phyloP scores from a whole-genome alignment of 2,888 invertebrate species.

The Chymomyza caudatula region DNA sequence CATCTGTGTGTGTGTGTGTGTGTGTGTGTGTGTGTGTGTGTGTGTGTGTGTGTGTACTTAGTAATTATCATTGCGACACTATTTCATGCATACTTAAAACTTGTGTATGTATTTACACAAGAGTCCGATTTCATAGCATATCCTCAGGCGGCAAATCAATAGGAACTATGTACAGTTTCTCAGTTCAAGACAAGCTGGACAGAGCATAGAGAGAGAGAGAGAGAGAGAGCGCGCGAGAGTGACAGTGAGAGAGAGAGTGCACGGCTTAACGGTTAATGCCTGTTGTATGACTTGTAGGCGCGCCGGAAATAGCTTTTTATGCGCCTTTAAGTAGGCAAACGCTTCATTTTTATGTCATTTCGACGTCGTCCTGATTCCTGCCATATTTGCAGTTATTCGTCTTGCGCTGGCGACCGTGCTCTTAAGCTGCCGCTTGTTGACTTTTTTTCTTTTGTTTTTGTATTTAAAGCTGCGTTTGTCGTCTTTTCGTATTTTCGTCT shows the following conservation, averaged over 20 bases:
- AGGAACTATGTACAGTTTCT: conserved; percentile 29
- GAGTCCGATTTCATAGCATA: background rate
- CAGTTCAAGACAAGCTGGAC: background rate
- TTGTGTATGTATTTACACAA: background rate
- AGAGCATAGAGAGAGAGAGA: background rate
- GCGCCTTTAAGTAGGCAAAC: conserved; percentile 72
- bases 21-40: background rate
- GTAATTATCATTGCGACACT: conserved; percentile 72
- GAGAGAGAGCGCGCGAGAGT: background rate
- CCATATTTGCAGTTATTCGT: conserved; percentile 64
- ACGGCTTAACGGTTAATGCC: background rate
- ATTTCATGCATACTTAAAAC: conserved; percentile 68
- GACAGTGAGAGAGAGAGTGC: background rate
- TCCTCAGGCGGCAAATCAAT: conserved; percentile 52
- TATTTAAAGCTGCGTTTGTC: conserved; percentile 18
- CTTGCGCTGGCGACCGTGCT: background rate
- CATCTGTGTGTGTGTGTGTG: background rate
- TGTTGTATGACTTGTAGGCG: background rate
- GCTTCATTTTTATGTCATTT: conserved; percentile 71
- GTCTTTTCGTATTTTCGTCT: background rate
- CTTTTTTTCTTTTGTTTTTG: conserved; percentile 31
- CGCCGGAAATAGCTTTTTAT: conserved; percentile 66
- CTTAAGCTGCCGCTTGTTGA: background rate
- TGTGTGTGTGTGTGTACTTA: conserved; percentile 46
- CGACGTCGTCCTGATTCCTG: conserved; percentile 36